Evolutionary conservation across 2,797 vertebrate genomes (phyloP).

Genomic region (Spinibarbus caldwelli): DNA sequence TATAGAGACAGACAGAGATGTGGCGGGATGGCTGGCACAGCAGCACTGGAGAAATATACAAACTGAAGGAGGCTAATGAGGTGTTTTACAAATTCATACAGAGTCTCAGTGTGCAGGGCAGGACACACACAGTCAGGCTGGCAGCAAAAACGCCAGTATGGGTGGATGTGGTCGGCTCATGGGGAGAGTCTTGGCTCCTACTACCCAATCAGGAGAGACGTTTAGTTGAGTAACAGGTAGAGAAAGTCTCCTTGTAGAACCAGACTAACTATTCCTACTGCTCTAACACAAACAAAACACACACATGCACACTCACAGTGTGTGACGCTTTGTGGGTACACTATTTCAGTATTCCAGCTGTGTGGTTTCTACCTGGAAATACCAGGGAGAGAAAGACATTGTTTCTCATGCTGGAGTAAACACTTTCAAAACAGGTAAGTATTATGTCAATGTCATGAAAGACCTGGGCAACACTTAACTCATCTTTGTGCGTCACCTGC

Average conservation of each 20-base stretch:
- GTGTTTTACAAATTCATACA: constrained; percentile 29
- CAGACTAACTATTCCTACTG: constrained; percentile 6
- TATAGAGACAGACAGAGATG: background rate
- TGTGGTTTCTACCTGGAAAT: constrained; percentile 16
- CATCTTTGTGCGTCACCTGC: background rate
- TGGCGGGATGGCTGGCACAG: background rate
- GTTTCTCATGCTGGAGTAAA: constrained; percentile 1
- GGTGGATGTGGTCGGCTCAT: constrained; percentile 10
- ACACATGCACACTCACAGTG: background rate
- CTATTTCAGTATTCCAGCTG: background rate
- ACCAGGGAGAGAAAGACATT: background rate
- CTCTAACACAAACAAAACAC: background rate
- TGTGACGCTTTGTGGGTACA: background rate
- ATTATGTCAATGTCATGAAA: background rate
- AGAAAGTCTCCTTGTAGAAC: constrained; percentile 36
- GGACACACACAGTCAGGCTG: constrained; percentile 41
- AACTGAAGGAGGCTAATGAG: constrained; percentile 15
- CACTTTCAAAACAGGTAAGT: constrained; percentile 7
- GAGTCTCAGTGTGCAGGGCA: background rate
- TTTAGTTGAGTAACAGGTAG: constrained; percentile 13
- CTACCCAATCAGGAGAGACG: constrained; percentile 2
- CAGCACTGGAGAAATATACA: background rate
- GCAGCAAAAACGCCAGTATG: constrained; percentile 1
- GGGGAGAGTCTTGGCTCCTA: background rate
- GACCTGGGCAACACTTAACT: background rate